Evolutionary conservation across 2,888 invertebrate genomes (phyloP), one percentile per base, ranked within the genome.

Genomic region (Hydrotaea diabolus): DNA sequence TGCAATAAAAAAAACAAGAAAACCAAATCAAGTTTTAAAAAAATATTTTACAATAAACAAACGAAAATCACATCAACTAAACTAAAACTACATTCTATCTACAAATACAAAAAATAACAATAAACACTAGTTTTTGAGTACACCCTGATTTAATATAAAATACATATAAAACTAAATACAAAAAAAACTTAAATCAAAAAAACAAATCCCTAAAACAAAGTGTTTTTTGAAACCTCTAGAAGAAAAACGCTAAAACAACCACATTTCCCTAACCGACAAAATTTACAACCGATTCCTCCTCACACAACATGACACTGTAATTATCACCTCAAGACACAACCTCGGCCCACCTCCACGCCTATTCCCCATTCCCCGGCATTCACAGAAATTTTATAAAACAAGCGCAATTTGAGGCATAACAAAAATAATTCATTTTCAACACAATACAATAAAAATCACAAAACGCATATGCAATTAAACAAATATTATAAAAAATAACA

Each of bases 41-140:
- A 46, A 46, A 72, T 72, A 74, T 74, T 74, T 74, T 74, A 74
- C 59, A 74, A 74, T 13, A 39, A 53, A 49, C 49, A 53, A 31
- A 31, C 39, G 39, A 57, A 57, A 39, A 43, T 21, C 0, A 43
- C 23, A 73, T 43, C n/a, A 57, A 57, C 36, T 23, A 21, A 69
- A 43, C 15, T 53, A 71, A 26, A 53, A 49, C 17, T 53, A 55
- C 43, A 53, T 23, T 15, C 57, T 57, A 23, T 15, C 9, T 26
- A 73, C 71, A 21, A 49, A 21, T 23, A 43, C 39, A 62, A 46
- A 55, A 53, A 62, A 31, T 36, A 31, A 69, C 13, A 43, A 55
- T 21, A 69, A 39, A 19, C 74, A 74, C 74, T 74, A 74, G 74
- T 74, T 59, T 74, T 59, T 59, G 23, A 74, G 26, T 46, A 59